A percentile compares a stretch with the other conserved stretches of the same genome.
These are phyloP conservation scores for Hirtodrosophila trivittata DNA, from an alignment of 2,888 invertebrate genomes.

Conservation along the genomic window DNA sequence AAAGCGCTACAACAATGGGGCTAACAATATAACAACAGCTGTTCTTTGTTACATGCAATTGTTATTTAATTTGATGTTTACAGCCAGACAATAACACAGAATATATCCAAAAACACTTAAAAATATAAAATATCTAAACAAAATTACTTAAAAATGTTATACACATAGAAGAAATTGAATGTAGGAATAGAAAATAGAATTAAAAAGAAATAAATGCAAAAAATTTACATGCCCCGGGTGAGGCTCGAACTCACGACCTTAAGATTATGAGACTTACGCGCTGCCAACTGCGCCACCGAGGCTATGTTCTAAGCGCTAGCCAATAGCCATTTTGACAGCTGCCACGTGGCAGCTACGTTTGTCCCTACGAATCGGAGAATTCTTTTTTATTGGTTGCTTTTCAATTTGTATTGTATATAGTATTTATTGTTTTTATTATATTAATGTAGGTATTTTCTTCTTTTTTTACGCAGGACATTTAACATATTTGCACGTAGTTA, in stretches of 20 bases:
- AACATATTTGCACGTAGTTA: slow-evolving; percentile 45
- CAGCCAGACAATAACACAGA: background rate
- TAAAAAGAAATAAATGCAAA: slow-evolving; percentile 22
- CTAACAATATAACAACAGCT: slow-evolving; percentile 1
- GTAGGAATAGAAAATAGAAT: background rate
- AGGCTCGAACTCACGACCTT: slow-evolving; percentile 84
- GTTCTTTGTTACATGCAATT: slow-evolving; percentile 26
- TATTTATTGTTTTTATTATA: background rate
- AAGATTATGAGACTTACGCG: slow-evolving; percentile 84
- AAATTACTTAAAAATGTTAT: no score
- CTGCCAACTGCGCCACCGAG: slow-evolving; percentile 84
- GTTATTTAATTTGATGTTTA: background rate
- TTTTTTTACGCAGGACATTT: slow-evolving; percentile 9
- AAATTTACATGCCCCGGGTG: slow-evolving; percentile 81
- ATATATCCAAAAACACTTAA: no score
- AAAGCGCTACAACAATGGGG: slow-evolving; percentile 25
- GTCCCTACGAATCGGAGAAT: no score
- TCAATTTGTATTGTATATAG: background rate
- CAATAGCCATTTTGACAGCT: slow-evolving; percentile 30
- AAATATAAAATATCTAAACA: slow-evolving; percentile 1
- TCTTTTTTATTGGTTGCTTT: background rate
- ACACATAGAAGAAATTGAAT: no score
- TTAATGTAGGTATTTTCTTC: background rate
- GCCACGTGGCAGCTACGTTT: slow-evolving; percentile 72
- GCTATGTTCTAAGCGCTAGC: slow-evolving; percentile 54